Evolutionary conservation across 2,113 vertebrate species (phyloP).

Genomic region (Pseudopipra pipra): DNA sequence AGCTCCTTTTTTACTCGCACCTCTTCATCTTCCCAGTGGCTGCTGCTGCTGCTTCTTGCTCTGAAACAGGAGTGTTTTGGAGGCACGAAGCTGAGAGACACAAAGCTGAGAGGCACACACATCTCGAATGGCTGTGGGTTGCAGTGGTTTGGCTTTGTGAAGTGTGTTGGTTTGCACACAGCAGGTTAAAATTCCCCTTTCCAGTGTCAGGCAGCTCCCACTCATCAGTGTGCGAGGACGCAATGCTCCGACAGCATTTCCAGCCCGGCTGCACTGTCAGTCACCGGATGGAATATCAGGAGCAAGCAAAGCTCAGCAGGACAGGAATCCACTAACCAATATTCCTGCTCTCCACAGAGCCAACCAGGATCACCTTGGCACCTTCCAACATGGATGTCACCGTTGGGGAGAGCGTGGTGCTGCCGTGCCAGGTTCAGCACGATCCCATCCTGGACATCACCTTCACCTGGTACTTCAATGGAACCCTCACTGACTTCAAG

Average conservation of each 20-base stretch:
- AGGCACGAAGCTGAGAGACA: too few relatives aligned
- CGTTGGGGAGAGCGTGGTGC: slow-evolving; percentile 91
- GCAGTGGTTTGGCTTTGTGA: not conserved
- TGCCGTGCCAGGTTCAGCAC: slow-evolving; percentile 90
- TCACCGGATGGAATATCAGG: not conserved
- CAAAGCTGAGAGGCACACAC: not conserved
- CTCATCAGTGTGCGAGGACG: not conserved
- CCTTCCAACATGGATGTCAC: slow-evolving; percentile 93
- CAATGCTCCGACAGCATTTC: not conserved
- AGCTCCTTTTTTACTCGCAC: not conserved
- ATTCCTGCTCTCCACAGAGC: slow-evolving; percentile 77
- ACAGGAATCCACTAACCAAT: not conserved
- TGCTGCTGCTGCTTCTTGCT: not conserved
- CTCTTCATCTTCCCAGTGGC: not conserved
- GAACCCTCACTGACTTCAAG: slow-evolving; percentile 84
- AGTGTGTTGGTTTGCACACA: not conserved
- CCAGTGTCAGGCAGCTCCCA: not conserved
- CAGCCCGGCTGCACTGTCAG: not conserved
- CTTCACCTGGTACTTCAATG: slow-evolving; percentile 95
- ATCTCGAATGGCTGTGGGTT: not conserved
- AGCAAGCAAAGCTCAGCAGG: not conserved
- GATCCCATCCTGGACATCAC: slow-evolving; percentile 87
- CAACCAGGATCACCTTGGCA: slow-evolving; percentile 87
- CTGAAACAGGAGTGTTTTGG: not conserved
- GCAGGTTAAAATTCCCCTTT: not conserved